A percentile compares a stretch with the other conserved stretches of the same genome.
These are phyloP conservation scores for Pogonomyrmex californicus DNA, from an alignment of 1,140 invertebrate genomes.

Conservation along the genomic window DNA sequence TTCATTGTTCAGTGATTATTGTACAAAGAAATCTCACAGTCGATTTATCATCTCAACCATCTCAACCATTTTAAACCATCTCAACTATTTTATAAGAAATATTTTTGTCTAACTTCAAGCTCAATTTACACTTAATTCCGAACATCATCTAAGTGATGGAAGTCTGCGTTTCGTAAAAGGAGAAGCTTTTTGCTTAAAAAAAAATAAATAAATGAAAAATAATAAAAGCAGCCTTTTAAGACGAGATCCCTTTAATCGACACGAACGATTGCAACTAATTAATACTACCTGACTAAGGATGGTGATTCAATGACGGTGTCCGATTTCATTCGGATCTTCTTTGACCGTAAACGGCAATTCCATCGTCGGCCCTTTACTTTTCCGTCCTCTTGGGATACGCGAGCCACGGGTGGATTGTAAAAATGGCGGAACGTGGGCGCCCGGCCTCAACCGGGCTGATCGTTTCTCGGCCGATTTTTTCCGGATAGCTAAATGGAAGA, in stretches of 20 bases:
- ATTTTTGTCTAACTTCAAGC: conserved; percentile 9
- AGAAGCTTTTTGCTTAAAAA: background rate
- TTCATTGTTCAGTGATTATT: conserved; percentile 66
- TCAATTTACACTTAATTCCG: background rate
- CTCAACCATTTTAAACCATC: background rate
- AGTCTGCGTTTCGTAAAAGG: background rate
- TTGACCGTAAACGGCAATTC: conserved; percentile 56
- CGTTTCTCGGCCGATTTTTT: conserved; percentile 71
- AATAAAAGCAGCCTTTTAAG: background rate
- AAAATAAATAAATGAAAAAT: background rate
- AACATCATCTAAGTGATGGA: background rate
- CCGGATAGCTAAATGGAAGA: conserved; percentile 84
- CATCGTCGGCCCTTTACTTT: conserved; percentile 35
- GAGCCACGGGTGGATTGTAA: conserved; percentile 43
- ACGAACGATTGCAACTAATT: conserved; percentile 20
- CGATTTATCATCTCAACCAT: background rate
- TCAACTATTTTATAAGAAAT: background rate
- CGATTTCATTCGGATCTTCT: conserved; percentile 33
- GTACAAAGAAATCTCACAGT: background rate
- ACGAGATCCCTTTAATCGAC: conserved; percentile 1
- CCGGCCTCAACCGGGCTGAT: conserved; percentile 47
- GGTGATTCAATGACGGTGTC: conserved; percentile 14
- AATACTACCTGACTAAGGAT: conserved; percentile 29
- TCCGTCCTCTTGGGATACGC: conserved; percentile 37
- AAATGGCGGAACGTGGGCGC: conserved; percentile 52